Evolutionary conservation across 2,888 invertebrate genomes (phyloP).

Genomic region (Cheilosia variabilis): DNA sequence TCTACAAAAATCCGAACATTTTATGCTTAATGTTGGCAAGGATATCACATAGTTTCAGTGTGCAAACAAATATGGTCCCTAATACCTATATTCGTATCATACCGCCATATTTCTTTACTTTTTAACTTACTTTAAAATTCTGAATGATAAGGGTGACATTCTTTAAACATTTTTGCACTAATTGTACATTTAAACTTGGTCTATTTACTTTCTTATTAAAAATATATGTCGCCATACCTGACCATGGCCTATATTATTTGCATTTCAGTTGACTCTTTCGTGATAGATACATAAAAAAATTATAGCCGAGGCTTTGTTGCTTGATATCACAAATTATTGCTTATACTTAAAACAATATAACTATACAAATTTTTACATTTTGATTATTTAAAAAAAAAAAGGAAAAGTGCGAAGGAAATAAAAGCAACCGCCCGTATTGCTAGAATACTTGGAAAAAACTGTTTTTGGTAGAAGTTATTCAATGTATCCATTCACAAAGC

Average conservation of each 20-base stretch:
- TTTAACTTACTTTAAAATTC: conserved; percentile 21
- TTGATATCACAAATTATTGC: conserved; percentile 43
- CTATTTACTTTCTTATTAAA: conserved; percentile 14
- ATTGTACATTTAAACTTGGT: conserved; percentile 1
- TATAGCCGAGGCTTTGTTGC: conserved; percentile 22
- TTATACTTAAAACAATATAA: background rate
- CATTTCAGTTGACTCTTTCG: conserved; percentile 38
- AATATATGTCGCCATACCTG: conserved; percentile 17
- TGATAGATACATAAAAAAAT: conserved; percentile 26
- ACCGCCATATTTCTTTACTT: background rate
- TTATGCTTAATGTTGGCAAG: too few species aligned
- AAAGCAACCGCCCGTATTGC: background rate
- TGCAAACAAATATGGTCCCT: background rate
- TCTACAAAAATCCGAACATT: too few species aligned
- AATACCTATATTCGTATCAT: background rate
- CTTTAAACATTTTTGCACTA: conserved; percentile 16
- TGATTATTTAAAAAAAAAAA: background rate
- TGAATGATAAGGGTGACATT: background rate
- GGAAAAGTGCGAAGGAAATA: background rate
- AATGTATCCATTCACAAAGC: conserved; percentile 44
- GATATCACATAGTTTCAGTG: too few species aligned
- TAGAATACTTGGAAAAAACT: conserved; percentile 25
- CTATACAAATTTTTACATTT: background rate
- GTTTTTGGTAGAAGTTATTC: conserved; percentile 25
- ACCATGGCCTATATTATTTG: conserved; percentile 44